Conservation (phyloP, 2,888 invertebrate genomes). For the Herminia tarsipennalis region DNA sequence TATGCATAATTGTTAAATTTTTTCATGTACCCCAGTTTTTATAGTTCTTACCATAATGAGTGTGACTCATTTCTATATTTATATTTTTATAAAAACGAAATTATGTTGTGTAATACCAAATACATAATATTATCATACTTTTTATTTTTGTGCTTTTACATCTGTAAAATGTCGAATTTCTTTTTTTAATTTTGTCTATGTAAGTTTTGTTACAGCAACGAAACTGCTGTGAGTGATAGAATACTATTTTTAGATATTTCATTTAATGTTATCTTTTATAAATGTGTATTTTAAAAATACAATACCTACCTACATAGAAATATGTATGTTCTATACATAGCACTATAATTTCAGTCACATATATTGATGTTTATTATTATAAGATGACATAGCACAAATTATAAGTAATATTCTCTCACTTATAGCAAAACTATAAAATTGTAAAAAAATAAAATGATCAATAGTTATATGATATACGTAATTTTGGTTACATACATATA, state of each 20-base stretch:
- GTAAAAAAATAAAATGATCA: slow-evolving; percentile 52
- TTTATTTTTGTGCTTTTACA: slow-evolving; percentile 70
- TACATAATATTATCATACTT: slow-evolving; percentile 64
- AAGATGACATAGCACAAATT: not conserved
- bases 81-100: slow-evolving; percentile 63
- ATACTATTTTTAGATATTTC: slow-evolving; percentile 23
- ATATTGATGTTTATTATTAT: not conserved
- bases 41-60: slow-evolving; percentile 68
- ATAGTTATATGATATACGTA: slow-evolving; percentile 75
- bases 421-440: slow-evolving; percentile 45
- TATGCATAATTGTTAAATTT: slow-evolving; percentile 59
- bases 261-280: slow-evolving; percentile 2
- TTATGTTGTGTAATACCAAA: slow-evolving; percentile 82
- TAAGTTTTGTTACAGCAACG: slow-evolving; percentile 68
- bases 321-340: too few species aligned
- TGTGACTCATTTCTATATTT: slow-evolving; percentile 73
- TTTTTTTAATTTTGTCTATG: slow-evolving; percentile 57
- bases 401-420: slow-evolving; percentile 46
- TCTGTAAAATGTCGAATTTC: slow-evolving; percentile 74
- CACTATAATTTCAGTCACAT: too few species aligned
- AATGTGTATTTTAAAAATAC: too few species aligned
- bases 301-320: too few species aligned
- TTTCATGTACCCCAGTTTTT: slow-evolving; percentile 58
- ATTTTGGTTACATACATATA: slow-evolving; percentile 72
- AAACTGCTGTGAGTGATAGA: slow-evolving; percentile 45